A percentile compares a stretch with the other conserved stretches of the same genome.
Conservation (phyloP, 1,140 invertebrate species). For the Melitaea cinxia region DNA sequence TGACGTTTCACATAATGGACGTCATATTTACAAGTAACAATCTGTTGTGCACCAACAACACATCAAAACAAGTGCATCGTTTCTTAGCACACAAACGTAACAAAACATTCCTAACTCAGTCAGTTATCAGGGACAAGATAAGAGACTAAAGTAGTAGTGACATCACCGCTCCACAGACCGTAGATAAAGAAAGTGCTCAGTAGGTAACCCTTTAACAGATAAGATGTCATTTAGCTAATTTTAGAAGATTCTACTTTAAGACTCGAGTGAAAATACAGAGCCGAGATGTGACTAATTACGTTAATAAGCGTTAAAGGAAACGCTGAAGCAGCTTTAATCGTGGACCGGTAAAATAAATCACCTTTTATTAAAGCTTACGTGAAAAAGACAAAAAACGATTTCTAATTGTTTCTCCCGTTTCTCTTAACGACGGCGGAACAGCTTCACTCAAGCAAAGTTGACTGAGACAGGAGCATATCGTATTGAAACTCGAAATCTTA, state of each 20-base stretch:
- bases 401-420: conserved; percentile 44
- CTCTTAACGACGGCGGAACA: conserved; percentile 52
- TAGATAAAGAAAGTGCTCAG: conserved; percentile 72
- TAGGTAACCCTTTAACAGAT: conserved; percentile 66
- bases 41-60: no score
- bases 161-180: conserved; percentile 67
- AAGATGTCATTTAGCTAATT: conserved; percentile 63
- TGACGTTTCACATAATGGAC: conserved; percentile 32
- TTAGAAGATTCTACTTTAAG: conserved; percentile 35
- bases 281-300: conserved; percentile 28
- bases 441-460: conserved; percentile 67
- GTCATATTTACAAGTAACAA: conserved; percentile 39
- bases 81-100: conserved; percentile 34
- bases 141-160: conserved; percentile 69
- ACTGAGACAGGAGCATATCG: conserved; percentile 78
- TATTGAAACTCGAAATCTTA: conserved; percentile 80
- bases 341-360: conserved; percentile 13
- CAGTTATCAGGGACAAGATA: conserved; percentile 74
- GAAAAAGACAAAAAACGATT: conserved; percentile 50
- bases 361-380: conserved; percentile 18
- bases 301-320: conserved; percentile 20
- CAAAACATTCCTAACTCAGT: conserved; percentile 65
- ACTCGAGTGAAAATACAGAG: conserved; percentile 20
- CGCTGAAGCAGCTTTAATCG: conserved; percentile 11
- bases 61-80: conserved; percentile 37